Conservation (phyloP, 2,797 vertebrate genomes). For the Danionella dracula region DNA sequence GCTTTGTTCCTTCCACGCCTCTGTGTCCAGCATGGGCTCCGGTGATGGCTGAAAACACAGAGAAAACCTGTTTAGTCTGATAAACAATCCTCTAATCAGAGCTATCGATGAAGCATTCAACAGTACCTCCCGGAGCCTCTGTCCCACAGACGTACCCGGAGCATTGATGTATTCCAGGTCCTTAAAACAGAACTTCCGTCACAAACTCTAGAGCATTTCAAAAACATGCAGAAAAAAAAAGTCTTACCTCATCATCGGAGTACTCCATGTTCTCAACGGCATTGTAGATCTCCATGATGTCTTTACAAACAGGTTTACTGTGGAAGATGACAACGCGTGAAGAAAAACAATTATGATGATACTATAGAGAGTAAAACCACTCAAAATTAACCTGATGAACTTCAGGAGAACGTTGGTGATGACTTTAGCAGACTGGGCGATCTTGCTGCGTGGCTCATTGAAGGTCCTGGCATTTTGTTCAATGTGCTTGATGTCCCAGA, state of each 20-base stretch:
- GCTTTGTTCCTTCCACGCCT: slow-evolving; percentile 87
- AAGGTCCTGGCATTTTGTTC: slow-evolving; percentile 92
- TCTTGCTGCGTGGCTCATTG: slow-evolving; percentile 92
- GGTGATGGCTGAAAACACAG: slow-evolving; percentile 52
- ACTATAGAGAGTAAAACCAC: too few species aligned
- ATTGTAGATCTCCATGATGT: slow-evolving; percentile 86
- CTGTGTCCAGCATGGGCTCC: slow-evolving; percentile 73
- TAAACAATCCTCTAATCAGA: not conserved
- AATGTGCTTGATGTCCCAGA: slow-evolving; percentile 93
- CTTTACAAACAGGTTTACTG: slow-evolving; percentile 83
- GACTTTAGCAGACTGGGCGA: slow-evolving; percentile 88
- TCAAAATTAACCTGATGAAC: slow-evolving; percentile 89
- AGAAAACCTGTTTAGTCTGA: not conserved
- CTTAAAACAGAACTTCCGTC: slow-evolving; percentile 37
- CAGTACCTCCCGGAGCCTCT: slow-evolving; percentile 68
- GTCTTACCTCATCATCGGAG: slow-evolving; percentile 82
- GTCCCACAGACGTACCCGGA: slow-evolving; percentile 70
- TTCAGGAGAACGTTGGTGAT: slow-evolving; percentile 88
- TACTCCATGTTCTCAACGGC: slow-evolving; percentile 82
- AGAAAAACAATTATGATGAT: not conserved
- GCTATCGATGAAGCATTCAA: not conserved
- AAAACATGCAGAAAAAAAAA: too few species aligned
- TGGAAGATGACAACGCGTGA: too few species aligned
- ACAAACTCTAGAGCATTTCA: too few species aligned
- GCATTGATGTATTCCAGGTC: slow-evolving; percentile 66